phyloP scores from a whole-genome alignment of 2,797 vertebrate genomes.

The Cynopterus sphinx region DNA sequence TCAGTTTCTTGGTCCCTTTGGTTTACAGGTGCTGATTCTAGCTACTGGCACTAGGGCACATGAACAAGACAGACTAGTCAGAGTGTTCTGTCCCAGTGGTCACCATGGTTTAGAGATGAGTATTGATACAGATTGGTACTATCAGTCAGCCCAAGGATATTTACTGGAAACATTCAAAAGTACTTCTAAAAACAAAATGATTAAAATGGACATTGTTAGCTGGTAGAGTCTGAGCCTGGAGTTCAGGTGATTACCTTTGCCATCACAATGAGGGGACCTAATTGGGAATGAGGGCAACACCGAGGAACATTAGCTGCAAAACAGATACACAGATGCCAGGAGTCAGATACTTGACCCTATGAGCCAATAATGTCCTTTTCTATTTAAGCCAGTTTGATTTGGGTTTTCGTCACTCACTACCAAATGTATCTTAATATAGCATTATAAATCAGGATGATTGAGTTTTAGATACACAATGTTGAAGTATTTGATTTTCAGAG shows the following conservation, averaged over 20 bases:
- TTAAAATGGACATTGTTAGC: not conserved
- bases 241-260: not conserved
- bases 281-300: not conserved
- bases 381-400: not conserved
- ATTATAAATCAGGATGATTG: not conserved
- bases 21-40: not conserved
- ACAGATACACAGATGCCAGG: not conserved
- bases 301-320: not conserved
- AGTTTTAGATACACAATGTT: not conserved
- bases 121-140: not conserved
- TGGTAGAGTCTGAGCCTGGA: not conserved
- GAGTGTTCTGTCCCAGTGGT: not conserved
- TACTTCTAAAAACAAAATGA: not conserved
- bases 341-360: not conserved
- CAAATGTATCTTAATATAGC: not conserved
- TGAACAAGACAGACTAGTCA: not conserved
- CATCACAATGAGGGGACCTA: not conserved
- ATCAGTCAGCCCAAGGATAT: not conserved
- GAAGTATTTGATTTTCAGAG: not conserved
- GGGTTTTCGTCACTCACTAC: not conserved
- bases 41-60: not conserved
- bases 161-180: not conserved
- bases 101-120: not conserved
- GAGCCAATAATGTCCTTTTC: not conserved
- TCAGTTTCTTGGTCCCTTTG: not conserved